phyloP scores from a whole-genome alignment of 2,113 vertebrate species.

The Nematolebias whitei region DNA sequence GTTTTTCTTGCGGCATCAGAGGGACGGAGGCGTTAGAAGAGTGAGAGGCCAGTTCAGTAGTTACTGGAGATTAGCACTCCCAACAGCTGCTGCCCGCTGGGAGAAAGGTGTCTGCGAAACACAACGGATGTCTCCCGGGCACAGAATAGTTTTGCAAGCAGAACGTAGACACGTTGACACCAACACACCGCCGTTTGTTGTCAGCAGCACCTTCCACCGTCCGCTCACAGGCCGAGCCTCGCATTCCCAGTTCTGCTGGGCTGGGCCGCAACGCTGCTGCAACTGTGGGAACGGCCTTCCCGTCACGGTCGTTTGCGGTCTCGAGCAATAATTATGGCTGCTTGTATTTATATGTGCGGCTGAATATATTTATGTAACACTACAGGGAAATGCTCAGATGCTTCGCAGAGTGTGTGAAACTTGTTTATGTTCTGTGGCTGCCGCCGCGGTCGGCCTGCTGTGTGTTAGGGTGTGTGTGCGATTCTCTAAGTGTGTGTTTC shows the following conservation, averaged over 20 bases:
- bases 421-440: conserved; percentile 78
- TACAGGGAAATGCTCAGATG: conserved; percentile 74
- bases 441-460: conserved; percentile 55
- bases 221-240: conserved; percentile 38
- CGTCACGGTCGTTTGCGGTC: conserved; percentile 70
- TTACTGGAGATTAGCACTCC: conserved; percentile 79
- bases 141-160: conserved; percentile 45
- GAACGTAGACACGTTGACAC: conserved; percentile 49
- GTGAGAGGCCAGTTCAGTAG: conserved; percentile 72
- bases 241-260: conserved; percentile 58
- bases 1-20: conserved; percentile 26
- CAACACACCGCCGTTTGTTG: conserved; percentile 33
- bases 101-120: conserved; percentile 46
- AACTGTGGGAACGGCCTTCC: conserved; percentile 76
- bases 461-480: conserved; percentile 67
- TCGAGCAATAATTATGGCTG: conserved; percentile 67
- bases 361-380: conserved; percentile 76
- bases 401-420: conserved; percentile 75
- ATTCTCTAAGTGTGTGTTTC: conserved; percentile 44
- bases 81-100: conserved; percentile 74
- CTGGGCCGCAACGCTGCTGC: conserved; percentile 58
- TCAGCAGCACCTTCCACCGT: conserved; percentile 41
- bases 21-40: conserved; percentile 37
- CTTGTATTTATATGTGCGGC: conserved; percentile 71
- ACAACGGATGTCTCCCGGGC: conserved; percentile 26